phyloP scores from a whole-genome alignment of 2,888 invertebrate species.

The Notodonta ziczac region DNA sequence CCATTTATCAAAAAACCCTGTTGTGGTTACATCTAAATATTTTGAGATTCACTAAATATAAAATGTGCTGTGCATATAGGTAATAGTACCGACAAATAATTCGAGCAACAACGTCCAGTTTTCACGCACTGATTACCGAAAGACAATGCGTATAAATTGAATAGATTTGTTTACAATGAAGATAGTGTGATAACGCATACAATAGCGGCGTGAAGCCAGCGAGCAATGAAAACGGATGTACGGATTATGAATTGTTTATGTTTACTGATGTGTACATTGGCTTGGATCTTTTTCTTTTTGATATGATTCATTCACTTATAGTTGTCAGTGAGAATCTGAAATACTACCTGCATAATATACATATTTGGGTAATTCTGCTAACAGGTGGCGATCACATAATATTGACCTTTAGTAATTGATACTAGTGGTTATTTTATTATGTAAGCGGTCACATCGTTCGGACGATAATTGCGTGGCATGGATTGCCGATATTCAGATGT shows the following conservation, averaged over 20 bases:
- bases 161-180: conserved; percentile 33
- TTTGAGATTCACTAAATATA: too few relatives aligned
- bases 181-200: conserved; percentile 23
- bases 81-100: conserved; percentile 10
- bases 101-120: conserved; percentile 15
- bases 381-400: not conserved
- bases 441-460: not conserved
- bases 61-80: not conserved
- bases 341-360: not conserved
- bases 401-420: not conserved
- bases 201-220: conserved; percentile 16
- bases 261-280: not conserved
- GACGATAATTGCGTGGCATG: not conserved
- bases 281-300: not conserved
- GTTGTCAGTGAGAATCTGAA: not conserved
- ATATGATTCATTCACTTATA: not conserved
- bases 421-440: not conserved
- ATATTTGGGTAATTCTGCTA: not conserved
- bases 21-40: too few relatives aligned
- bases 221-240: conserved; percentile 24
- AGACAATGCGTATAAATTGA: conserved; percentile 37
- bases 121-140: conserved; percentile 33
- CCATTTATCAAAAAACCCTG: too few relatives aligned
- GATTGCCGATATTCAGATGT: not conserved
- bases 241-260: conserved; percentile 3